Evolutionary conservation across 53 echinoderm and acorn worm genomes (phyloP).

Genomic region (Crossaster papposus): DNA sequence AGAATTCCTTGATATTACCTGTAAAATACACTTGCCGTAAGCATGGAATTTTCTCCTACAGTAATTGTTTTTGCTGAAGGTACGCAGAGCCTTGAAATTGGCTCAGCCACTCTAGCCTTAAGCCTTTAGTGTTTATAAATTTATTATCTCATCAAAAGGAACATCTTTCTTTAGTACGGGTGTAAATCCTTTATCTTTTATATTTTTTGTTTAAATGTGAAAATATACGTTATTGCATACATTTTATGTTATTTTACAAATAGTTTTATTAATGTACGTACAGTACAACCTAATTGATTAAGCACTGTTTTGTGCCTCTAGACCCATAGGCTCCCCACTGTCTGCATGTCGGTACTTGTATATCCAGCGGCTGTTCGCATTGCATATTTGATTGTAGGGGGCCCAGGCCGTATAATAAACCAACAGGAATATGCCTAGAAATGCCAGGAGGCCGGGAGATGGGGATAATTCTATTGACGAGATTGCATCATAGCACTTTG

Average conservation of each 20-base stretch:
- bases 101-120: too few relatives aligned
- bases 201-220: neutral
- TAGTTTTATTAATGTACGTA: neutral
- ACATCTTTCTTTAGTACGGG: too few relatives aligned
- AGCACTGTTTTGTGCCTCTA: neutral
- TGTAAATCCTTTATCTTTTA: neutral
- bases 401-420: neutral
- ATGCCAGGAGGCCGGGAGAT: conserved; percentile 19
- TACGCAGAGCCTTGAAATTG: too few relatives aligned
- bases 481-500: neutral
- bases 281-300: neutral
- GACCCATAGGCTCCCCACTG: neutral
- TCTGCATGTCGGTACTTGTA: neutral
- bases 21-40: too few relatives aligned
- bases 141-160: too few relatives aligned
- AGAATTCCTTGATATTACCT: too few relatives aligned
- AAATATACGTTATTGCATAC: neutral
- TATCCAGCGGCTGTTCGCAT: neutral
- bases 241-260: neutral
- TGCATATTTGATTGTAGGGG: neutral
- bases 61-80: too few relatives aligned
- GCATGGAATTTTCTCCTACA: too few relatives aligned
- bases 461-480: conserved; percentile 1
- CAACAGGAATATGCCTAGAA: neutral
- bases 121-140: too few relatives aligned